phyloP scores from a whole-genome alignment of 2,888 invertebrate species.

The Diadegma fenestrale region DNA sequence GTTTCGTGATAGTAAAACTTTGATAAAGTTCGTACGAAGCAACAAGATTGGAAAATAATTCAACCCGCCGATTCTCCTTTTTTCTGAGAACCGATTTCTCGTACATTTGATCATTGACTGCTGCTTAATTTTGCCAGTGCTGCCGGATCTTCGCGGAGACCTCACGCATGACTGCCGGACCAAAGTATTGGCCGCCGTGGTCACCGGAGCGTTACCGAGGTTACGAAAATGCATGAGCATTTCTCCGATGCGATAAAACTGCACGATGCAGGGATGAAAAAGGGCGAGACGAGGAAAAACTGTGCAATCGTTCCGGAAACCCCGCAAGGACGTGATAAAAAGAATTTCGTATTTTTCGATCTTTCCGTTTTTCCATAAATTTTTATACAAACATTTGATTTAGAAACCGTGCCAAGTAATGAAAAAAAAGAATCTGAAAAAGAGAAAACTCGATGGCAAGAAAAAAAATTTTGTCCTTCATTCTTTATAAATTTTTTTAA shows the following conservation, averaged over 20 bases:
- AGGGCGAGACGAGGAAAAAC: not conserved
- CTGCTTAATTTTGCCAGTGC: not conserved
- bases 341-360: not conserved
- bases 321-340: not conserved
- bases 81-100: not conserved
- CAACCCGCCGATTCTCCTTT: not conserved
- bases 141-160: not conserved
- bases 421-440: too few species aligned
- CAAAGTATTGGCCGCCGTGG: constrained; percentile 26
- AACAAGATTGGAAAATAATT: not conserved
- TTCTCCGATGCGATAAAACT: constrained; percentile 15
- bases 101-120: not conserved
- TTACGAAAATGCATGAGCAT: constrained; percentile 30
- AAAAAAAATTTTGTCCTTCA: not conserved
- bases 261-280: not conserved
- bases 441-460: not conserved
- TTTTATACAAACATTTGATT: too few species aligned
- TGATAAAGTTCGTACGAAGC: not conserved
- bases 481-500: not conserved
- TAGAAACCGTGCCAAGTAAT: too few species aligned
- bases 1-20: too few species aligned
- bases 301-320: not conserved
- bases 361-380: too few species aligned
- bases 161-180: constrained; percentile 39
- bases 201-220: constrained; percentile 20